These are phyloP conservation scores for Drosophila melanosoma DNA, from an alignment of 2,888 invertebrate species.

Conservation along the genomic window DNA sequence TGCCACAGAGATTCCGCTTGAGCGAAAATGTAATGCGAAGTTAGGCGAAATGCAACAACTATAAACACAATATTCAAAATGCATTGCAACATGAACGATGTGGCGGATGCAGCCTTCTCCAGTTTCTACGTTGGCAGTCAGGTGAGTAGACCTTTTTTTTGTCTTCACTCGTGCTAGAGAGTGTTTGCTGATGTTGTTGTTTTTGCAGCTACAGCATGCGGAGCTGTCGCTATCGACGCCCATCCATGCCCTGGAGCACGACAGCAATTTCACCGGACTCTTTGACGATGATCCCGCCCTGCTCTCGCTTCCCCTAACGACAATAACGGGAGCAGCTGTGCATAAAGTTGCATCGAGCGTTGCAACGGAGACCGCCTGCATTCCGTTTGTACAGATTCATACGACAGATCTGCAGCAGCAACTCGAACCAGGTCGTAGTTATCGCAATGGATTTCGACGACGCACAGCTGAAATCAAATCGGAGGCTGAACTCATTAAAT, in stretches of 20 bases:
- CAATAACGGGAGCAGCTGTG: slow-evolving; percentile 8
- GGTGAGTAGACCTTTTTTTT: slow-evolving; percentile 59
- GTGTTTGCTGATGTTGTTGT: slow-evolving; percentile 31
- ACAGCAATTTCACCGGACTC: slow-evolving; percentile 55
- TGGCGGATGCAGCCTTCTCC: slow-evolving; percentile 73
- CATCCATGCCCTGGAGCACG: slow-evolving; percentile 66
- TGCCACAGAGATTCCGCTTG: slow-evolving; percentile 35
- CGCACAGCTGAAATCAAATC: slow-evolving; percentile 81
- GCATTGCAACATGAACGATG: slow-evolving; percentile 78
- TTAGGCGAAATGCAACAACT: slow-evolving; percentile 51
- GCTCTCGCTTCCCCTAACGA: slow-evolving; percentile 26
- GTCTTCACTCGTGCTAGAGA: slow-evolving; percentile 1
- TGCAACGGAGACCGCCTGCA: slow-evolving; percentile 25
- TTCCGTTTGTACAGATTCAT: slow-evolving; percentile 84
- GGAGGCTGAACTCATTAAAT: slow-evolving; percentile 85
- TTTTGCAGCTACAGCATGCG: slow-evolving; percentile 43
- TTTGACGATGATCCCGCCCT: slow-evolving; percentile 69
- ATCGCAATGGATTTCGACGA: slow-evolving; percentile 80
- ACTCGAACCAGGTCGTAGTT: slow-evolving; percentile 73
- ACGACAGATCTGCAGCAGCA: slow-evolving; percentile 82
- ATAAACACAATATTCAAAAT: slow-evolving; percentile 40
- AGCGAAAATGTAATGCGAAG: slow-evolving; percentile 62
- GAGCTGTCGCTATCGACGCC: slow-evolving; percentile 71
- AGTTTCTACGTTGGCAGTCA: slow-evolving; percentile 77
- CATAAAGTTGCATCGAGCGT: slow-evolving; percentile 23